phyloP scores from a whole-genome alignment of 2,797 vertebrate genomes.

The Allobates femoralis region DNA sequence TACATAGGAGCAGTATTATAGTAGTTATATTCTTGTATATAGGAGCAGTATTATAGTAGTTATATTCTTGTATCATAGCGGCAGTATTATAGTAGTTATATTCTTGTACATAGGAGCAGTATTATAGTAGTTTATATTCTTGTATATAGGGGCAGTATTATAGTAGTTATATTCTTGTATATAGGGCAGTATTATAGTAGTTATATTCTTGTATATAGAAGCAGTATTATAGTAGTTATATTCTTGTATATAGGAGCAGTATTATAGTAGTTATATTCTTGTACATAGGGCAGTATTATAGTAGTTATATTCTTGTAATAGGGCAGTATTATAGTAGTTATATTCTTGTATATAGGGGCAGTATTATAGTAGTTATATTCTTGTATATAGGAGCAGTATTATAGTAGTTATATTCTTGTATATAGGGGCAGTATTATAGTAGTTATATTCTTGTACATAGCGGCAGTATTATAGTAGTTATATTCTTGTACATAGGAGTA shows the following conservation, averaged over 20 bases:
- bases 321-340: background rate
- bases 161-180: background rate
- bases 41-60: conserved; percentile 5
- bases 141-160: background rate
- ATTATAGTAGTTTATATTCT: conserved; percentile 3
- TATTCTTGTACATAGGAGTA: too few relatives aligned
- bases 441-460: too few relatives aligned
- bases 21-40: too few relatives aligned
- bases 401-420: too few relatives aligned
- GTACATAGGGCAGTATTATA: background rate
- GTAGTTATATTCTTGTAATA: background rate
- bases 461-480: too few relatives aligned
- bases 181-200: too few relatives aligned
- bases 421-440: too few relatives aligned
- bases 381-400: too few relatives aligned
- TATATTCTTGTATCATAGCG: background rate
- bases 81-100: background rate
- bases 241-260: background rate
- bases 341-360: background rate
- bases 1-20: background rate
- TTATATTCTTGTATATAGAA: too few relatives aligned
- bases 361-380: too few relatives aligned
- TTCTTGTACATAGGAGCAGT: background rate
- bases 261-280: background rate
- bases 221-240: conserved; percentile 10